Evolutionary conservation across 2,113 vertebrate species (phyloP), one percentile per base, ranked within the genome.

Genomic region (Sisor rabdophorus): DNA sequence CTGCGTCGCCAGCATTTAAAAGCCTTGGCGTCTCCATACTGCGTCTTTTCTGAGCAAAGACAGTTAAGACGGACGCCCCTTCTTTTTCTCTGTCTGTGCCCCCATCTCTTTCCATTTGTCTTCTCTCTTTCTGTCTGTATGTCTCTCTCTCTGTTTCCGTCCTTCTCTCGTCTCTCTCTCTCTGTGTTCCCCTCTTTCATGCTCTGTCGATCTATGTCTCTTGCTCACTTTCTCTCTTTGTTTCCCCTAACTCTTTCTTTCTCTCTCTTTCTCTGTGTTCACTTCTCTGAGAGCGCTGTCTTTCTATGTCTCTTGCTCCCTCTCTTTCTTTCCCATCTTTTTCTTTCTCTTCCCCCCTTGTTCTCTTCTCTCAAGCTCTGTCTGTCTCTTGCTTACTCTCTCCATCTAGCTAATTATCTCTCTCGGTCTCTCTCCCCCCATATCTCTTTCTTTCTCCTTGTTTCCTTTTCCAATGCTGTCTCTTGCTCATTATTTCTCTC

Each of bases 1-100:
- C 86, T 86, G 80, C 71, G 81, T 76, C 24, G 32, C 10, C 36
- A 16, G 61, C 22, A 13, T 40, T 71, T n/a, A 81, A 77, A 78
- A 75, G 48, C 68, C 52, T 20, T 54, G 64, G 78, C 47, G 22
- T 59, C 68, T 24, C 19, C 71, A 71, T 64, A 78, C 61, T 28
- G 55, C 73, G 78, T 52, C 85, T 72, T 77, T 86, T 54, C 86
- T 82, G 63, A 80, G 87, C 79, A 82, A 84, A 76, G 75, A 80
- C 63, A 84, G 44, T 56, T 81, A 80, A 79, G 73, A 68, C 4
- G 55, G 47, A 71, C 76, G 54, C 68, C 73, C 64, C 73, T 50
- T 71, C 40, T 54, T 6, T 68, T 24, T 48, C 67, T 12, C 71
- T 40, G 56, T 71, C 6, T 40, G 64, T 56, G n/a, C n/a, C 55